phyloP scores from a whole-genome alignment of 2,797 vertebrate genomes.

The Gallinago stenura region DNA sequence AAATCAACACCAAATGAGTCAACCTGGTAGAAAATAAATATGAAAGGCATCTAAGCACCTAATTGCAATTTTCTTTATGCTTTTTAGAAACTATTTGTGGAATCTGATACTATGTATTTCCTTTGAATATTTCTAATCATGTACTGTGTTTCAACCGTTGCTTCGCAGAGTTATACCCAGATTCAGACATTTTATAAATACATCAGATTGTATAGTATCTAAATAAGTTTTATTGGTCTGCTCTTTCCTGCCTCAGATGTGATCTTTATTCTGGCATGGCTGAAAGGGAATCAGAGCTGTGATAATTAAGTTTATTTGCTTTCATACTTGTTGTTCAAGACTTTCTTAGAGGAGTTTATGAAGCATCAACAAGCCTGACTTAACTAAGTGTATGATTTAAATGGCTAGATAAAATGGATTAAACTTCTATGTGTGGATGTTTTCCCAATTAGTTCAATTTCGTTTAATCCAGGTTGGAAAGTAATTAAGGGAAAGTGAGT shows the following conservation, averaged over 20 bases:
- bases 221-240: neutral
- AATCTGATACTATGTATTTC: neutral
- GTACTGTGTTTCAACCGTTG: neutral
- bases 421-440: neutral
- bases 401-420: neutral
- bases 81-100: neutral
- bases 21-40: neutral
- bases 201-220: neutral
- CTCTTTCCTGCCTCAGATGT: neutral
- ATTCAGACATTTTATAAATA: neutral
- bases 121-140: neutral
- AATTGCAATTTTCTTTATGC: neutral
- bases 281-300: neutral
- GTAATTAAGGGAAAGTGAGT: neutral
- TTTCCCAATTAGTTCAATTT: neutral
- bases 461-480: neutral
- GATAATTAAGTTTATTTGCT: neutral
- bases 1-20: neutral
- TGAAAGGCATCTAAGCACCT: neutral
- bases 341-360: neutral
- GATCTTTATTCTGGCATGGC: neutral
- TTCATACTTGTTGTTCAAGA: neutral
- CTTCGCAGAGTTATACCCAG: neutral
- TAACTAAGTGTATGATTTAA: neutral
- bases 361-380: neutral